Conservation (phyloP, 2,797 vertebrate genomes). For the Rhinichthys osculus region DNA sequence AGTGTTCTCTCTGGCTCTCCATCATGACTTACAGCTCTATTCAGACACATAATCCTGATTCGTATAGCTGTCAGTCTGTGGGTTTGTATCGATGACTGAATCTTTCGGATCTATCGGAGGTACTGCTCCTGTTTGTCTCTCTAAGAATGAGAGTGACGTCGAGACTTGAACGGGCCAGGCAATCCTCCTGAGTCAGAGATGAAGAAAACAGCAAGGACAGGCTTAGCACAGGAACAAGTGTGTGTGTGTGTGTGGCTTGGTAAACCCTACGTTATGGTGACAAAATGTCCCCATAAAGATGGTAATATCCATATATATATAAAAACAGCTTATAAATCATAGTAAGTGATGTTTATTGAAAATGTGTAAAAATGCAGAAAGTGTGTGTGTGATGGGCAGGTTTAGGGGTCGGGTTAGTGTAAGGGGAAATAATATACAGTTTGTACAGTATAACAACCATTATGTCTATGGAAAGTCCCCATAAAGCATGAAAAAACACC, state of each 20-base stretch:
- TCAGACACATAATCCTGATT: neutral
- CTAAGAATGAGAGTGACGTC: neutral
- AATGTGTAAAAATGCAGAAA: too few relatives aligned
- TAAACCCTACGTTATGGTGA: neutral
- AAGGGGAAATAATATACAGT: too few relatives aligned
- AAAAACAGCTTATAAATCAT: too few relatives aligned
- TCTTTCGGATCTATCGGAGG: slow-evolving; percentile 10
- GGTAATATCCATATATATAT: too few relatives aligned
- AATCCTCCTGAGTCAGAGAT: slow-evolving; percentile 56
- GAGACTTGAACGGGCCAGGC: slow-evolving; percentile 13
- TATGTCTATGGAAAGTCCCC: too few relatives aligned
- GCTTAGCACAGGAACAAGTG: neutral
- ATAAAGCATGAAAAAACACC: too few relatives aligned
- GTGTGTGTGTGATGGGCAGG: too few relatives aligned
- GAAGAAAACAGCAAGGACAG: slow-evolving; percentile 63
- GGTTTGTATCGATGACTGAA: slow-evolving; percentile 39
- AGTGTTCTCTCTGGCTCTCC: neutral
- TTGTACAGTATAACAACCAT: too few relatives aligned
- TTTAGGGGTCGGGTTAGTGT: too few relatives aligned
- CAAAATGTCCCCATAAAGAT: too few relatives aligned
- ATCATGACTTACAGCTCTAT: neutral
- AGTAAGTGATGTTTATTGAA: too few relatives aligned
- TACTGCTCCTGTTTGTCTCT: neutral
- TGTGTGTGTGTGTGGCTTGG: neutral
- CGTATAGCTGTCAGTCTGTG: slow-evolving; percentile 25